Evolutionary conservation across 2,888 invertebrate genomes (phyloP).

Genomic region (Lutraria lutraria): DNA sequence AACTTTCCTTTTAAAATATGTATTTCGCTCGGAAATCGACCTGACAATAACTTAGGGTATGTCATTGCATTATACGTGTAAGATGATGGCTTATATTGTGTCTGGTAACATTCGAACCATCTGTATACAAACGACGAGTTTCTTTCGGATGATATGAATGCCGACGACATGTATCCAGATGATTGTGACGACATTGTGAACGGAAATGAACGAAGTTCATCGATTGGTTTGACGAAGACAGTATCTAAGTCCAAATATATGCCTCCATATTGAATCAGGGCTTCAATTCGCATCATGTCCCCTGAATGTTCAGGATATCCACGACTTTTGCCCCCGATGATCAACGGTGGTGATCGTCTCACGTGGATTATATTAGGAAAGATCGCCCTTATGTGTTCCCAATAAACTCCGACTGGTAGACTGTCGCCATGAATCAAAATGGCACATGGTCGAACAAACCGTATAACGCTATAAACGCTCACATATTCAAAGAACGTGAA

Average conservation of each 20-base stretch:
- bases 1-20: constrained; percentile 33
- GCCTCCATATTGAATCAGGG: constrained; percentile 40
- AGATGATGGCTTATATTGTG: constrained; percentile 27
- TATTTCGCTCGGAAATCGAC: constrained; percentile 3
- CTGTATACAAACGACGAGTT: constrained; percentile 49
- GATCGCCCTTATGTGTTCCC: constrained; percentile 65
- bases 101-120: constrained; percentile 49
- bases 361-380: constrained; percentile 70
- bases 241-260: constrained; percentile 49
- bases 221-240: constrained; percentile 33
- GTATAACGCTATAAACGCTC: constrained; percentile 70
- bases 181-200: constrained; percentile 36
- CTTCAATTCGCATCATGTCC: constrained; percentile 70
- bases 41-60: constrained; percentile 28
- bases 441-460: constrained; percentile 71
- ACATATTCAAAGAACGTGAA: constrained; percentile 66
- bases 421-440: constrained; percentile 71
- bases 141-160: constrained; percentile 47
- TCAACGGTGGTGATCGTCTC: constrained; percentile 38
- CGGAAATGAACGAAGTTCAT: constrained; percentile 20
- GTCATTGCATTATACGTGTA: constrained; percentile 49
- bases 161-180: constrained; percentile 21
- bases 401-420: constrained; percentile 70
- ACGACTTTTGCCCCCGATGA: constrained; percentile 61
- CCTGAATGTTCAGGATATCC: constrained; percentile 65